Evolutionary conservation across 2,888 invertebrate species (phyloP).

Genomic region (Norana najaformis): DNA sequence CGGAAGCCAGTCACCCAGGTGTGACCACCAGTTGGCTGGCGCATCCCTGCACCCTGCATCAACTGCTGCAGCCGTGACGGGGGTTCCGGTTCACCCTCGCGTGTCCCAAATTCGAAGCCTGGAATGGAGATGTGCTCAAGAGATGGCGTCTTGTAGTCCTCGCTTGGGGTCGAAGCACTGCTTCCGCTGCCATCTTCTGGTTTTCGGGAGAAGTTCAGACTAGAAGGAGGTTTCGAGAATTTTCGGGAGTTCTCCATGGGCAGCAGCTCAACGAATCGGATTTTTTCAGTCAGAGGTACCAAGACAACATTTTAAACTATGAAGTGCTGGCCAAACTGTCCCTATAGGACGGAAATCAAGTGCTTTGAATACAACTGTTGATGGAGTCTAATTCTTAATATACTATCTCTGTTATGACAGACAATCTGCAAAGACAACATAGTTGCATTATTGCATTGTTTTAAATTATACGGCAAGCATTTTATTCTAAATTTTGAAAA

Average conservation of each 20-base stretch:
- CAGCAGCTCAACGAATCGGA: neutral
- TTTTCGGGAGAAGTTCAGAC: constrained; percentile 14
- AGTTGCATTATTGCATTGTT: neutral
- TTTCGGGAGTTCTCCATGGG: constrained; percentile 2
- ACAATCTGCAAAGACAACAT: neutral
- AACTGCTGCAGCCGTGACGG: neutral
- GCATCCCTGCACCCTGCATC: neutral
- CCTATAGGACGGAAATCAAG: too few relatives aligned
- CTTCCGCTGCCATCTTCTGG: constrained; percentile 17
- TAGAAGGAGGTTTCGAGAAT: constrained; percentile 23
- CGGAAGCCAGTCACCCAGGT: neutral
- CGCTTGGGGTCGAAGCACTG: constrained; percentile 41
- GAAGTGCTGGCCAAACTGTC: too few relatives aligned
- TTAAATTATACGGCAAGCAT: neutral
- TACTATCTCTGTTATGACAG: neutral
- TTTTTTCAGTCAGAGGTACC: neutral
- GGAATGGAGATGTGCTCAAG: constrained; percentile 41
- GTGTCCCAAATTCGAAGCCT: neutral
- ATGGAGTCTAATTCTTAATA: neutral
- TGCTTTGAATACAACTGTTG: neutral
- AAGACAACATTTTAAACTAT: neutral
- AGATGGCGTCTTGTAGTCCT: constrained; percentile 46
- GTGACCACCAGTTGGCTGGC: neutral
- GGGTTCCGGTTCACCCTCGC: neutral
- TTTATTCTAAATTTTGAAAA: too few relatives aligned